Base-by-base conservation (phyloP, 2,888 invertebrate genomes). In the Apamea sordens region DNA sequence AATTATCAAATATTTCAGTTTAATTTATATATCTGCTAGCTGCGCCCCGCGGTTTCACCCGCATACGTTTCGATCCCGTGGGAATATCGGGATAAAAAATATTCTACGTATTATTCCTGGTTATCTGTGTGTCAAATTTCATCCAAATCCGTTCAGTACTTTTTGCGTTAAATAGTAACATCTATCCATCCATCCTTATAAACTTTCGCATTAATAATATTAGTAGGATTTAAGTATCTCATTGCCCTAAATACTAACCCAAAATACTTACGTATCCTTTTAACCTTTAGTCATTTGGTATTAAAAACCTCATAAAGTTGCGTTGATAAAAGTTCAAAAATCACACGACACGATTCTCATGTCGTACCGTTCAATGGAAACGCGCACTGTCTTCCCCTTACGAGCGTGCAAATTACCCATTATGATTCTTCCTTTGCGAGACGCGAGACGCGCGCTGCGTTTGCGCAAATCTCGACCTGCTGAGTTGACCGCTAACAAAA, bases 401-500 rank as follows among this genome's bases (percentile, higher is more conserved):
- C 91, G 82, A 86, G 82, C 90, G 91, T 76, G 93, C 95, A 95
- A 83, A 95, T 95, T 95, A 92, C 83, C 94, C 92, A 95, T 95
- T 94, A 94, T 92, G 77, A 86, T 89, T 80, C 92, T 88, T 92
- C 91, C 91, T 92, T 91, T 87, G 89, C 88, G 88, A 89, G 85
- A 81, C 80, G 77, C 56, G 68, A 82, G 73, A 65, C 77, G 80
- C 72, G 70, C 78, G 81, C 18, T 84, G 75, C 82, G 82, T 75
- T 13, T 72, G 83, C 81, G 79, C 87, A 83, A 81, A 76, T 80
- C 73, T 81, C 28, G 15, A 65, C 3, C 56, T 13, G 61, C 8
- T 41, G 7, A 32, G 0, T 44, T 44, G 15, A 21, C 10, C n/a
- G 15, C 41, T 65, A 15, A 3, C 18, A 21, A 50, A 64, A 68